Base-by-base conservation (phyloP, 2,888 invertebrate species). In the Elysia crispata region DNA sequence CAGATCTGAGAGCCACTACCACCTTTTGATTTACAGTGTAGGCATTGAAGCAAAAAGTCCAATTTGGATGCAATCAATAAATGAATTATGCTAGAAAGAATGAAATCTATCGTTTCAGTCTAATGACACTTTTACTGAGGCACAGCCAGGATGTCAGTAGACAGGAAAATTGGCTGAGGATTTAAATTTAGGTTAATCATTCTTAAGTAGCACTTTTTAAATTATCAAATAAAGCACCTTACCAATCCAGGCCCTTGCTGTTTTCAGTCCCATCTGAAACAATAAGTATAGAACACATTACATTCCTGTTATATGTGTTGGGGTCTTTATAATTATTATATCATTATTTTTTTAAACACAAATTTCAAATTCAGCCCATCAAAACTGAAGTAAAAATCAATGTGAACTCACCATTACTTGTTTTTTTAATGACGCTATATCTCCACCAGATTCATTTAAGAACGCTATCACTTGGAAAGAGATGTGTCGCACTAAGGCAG, bases 201-300 rank as follows among this genome's bases (percentile, higher is more conserved):
- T n/a, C n/a, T n/a, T n/a, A n/a, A n/a, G n/a, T n/a, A n/a, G n/a
- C n/a, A n/a, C n/a, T n/a, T n/a, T n/a, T n/a, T n/a, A n/a, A n/a
- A n/a, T n/a, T n/a, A n/a, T n/a, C 41, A 41, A 41, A 41, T 41
- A 41, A n/a, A 15, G 5, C 31, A 31, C 69, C 83, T 82, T 85
- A 90, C 90, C 90, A 72, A 90, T 83, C 88, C 90, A 90, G 20
- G 89, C 89, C 82, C 87, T 85, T 41, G 85, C 86, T 28, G 90
- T 86, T 83, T 90, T 90, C 77, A 89, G 79, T 1, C 89, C 89
- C 90, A 90, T 90, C 90, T 90, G 83, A 67, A 79, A 82, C 54
- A 57, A 50, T 73, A 75, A 67, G 62, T 70, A 64, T 31, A 25
- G 41, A 30, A 20, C 23, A 28, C 25, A 41, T 57, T 33, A 25